These are phyloP conservation scores for Sebastes paucispinis DNA, from an alignment of 2,797 vertebrate genomes.

Conservation along the genomic window DNA sequence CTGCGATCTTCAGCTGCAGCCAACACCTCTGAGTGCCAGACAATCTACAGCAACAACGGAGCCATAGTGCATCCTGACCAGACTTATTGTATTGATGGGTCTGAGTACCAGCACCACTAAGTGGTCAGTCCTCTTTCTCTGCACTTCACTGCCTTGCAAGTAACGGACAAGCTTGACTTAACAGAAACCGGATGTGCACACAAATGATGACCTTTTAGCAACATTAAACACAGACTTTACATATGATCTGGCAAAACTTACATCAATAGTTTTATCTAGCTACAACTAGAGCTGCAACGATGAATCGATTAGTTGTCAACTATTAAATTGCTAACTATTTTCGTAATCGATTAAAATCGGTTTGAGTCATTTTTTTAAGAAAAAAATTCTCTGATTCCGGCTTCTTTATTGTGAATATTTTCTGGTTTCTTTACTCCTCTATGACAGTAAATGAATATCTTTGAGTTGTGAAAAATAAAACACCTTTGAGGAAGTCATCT, in stretches of 20 bases:
- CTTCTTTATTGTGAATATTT: too few species aligned
- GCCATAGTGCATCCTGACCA: constrained; percentile 51
- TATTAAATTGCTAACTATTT: too few species aligned
- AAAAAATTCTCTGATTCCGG: too few species aligned
- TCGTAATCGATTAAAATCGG: too few species aligned
- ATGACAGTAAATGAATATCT: too few species aligned
- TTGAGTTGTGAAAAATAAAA: too few species aligned
- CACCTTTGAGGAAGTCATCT: too few species aligned
- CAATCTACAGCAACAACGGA: constrained; percentile 31
- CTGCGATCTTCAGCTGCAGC: constrained; percentile 21
- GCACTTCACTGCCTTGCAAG: constrained; percentile 9
- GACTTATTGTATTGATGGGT: constrained; percentile 43
- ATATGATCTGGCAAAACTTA: neutral
- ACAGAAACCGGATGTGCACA: constrained; percentile 8
- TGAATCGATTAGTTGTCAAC: too few species aligned
- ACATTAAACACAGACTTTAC: neutral
- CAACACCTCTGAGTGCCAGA: constrained; percentile 40
- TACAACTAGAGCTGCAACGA: neutral
- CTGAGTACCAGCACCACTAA: constrained; percentile 47
- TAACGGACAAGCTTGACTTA: neutral
- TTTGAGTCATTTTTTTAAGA: too few species aligned
- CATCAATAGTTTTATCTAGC: neutral
- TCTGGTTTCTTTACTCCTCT: too few species aligned
- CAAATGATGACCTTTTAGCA: neutral
- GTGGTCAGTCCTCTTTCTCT: constrained; percentile 39